Evolutionary conservation across 1,140 invertebrate genomes (phyloP), one percentile per base, ranked within the genome.

Genomic region (Drosophila willistoni): DNA sequence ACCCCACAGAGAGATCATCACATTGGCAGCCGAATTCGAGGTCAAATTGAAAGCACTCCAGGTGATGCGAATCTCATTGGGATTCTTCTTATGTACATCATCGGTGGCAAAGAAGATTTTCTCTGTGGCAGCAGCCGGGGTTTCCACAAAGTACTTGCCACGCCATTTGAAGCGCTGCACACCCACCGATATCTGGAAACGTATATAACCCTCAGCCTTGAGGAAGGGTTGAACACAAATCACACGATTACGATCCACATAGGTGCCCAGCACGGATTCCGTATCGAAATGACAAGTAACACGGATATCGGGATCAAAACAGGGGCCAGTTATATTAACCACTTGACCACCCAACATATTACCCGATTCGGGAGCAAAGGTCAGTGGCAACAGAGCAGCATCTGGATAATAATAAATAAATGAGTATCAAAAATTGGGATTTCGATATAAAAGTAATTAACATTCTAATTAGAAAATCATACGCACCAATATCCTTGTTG

Each of bases 311-410:
- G 94, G 94, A 57, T 94, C 93, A 80, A 98, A 97, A 92, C 98
- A 99, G 9, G 98, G 98, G 0, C 98, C 98, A 0, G 98, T 98
- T 29, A 99, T 97, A 87, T 99, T 98, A 4, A 99, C 97, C 54
- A 98, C 95, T 0, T 97, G 98, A 3, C 83, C 83, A 3, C 83
- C 83, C 55, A 99, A 93, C 98, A 99, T 99, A 91, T 98, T 98
- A 14, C 98, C 97, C 90, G 96, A 97, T 92, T 98, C 97, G 0
- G 98, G 97, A 0, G 98, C 97, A 87, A 98, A 98, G 60, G 97
- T 95, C 29, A 98, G 91, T 0, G 95, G 95, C 68, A 97, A 93
- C 92, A 96, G 94, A 9, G 96, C 95, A 14, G 95, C 96, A 86
- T 96, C 96, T 97, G 81, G 34, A 22, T 7, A 29, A 19, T 3